Evolutionary conservation across 2,888 invertebrate species (phyloP).

Genomic region (Cryptophagus acutangulus): DNA sequence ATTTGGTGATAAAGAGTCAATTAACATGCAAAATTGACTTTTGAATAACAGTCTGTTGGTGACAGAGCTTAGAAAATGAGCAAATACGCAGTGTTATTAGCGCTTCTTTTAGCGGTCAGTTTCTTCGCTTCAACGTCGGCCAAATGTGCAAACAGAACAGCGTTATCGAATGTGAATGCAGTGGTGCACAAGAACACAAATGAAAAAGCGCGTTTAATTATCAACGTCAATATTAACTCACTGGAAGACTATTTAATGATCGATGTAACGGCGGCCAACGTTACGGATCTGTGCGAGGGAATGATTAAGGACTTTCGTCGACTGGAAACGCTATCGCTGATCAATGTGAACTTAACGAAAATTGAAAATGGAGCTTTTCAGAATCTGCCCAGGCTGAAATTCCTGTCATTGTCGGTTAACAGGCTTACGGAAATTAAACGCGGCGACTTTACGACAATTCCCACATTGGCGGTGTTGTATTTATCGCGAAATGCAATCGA

Average conservation of each 20-base stretch:
- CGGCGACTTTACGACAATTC: constrained; percentile 28
- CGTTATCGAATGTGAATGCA: constrained; percentile 27
- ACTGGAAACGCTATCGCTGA: constrained; percentile 27
- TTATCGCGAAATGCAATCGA: constrained; percentile 31
- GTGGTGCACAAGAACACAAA: constrained; percentile 17
- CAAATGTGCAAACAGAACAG: constrained; percentile 28
- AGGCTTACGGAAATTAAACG: constrained; percentile 25
- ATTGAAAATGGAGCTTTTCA: constrained; percentile 32
- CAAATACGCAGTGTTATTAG: too few species aligned
- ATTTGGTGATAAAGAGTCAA: too few species aligned
- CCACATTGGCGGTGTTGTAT: constrained; percentile 26
- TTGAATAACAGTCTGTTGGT: too few species aligned
- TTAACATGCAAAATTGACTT: too few species aligned
- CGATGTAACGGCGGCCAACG: constrained; percentile 30
- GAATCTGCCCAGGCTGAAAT: constrained; percentile 27
- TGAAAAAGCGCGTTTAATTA: constrained; percentile 9
- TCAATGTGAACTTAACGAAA: constrained; percentile 29
- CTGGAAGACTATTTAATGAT: constrained; percentile 26
- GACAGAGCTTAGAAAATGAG: too few species aligned
- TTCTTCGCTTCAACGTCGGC: too few species aligned
- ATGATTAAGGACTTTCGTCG: constrained; percentile 32
- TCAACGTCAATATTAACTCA: constrained; percentile 19
- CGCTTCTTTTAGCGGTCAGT: too few species aligned
- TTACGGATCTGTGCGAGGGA: constrained; percentile 32
- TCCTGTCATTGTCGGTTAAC: constrained; percentile 34